Percentiles rank a stretch among this genome's conserved stretches.
Conservation (phyloP, 1,140 invertebrate genomes). For the Drosophila insularis region DNA sequence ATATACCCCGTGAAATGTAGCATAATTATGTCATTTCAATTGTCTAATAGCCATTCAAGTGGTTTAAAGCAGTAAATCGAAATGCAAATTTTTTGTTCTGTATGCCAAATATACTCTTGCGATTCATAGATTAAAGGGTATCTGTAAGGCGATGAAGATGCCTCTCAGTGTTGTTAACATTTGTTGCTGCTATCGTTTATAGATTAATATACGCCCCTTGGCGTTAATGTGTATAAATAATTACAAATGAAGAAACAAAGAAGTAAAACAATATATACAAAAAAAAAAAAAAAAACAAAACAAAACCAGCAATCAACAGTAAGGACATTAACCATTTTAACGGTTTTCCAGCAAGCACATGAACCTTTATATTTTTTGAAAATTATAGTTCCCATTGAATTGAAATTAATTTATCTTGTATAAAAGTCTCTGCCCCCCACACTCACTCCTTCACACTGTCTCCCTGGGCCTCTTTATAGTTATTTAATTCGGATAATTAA, state of each 20-base stretch:
- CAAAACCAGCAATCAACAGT: background rate
- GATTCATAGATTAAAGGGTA: background rate
- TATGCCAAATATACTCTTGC: background rate
- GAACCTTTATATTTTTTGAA: too few species aligned
- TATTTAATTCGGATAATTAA: background rate
- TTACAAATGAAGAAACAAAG: background rate
- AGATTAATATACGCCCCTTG: constrained; percentile 25
- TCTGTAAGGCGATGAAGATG: background rate
- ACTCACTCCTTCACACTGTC: background rate
- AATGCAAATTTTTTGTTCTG: too few species aligned
- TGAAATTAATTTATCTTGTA: background rate
- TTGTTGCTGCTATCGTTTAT: constrained; percentile 44
- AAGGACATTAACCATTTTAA: background rate
- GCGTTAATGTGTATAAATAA: background rate
- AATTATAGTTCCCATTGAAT: too few species aligned
- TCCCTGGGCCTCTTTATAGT: too few species aligned
- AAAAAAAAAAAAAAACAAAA: too few species aligned
- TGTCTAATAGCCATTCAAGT: too few species aligned
- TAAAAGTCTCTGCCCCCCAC: background rate
- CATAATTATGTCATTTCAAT: too few species aligned
- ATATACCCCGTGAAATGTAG: background rate
- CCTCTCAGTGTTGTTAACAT: background rate
- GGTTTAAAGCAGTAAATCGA: too few species aligned
- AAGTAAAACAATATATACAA: background rate
- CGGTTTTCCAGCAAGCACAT: too few species aligned